phyloP scores from a whole-genome alignment of 2,113 vertebrate species.

The Apaloderma vittatum region DNA sequence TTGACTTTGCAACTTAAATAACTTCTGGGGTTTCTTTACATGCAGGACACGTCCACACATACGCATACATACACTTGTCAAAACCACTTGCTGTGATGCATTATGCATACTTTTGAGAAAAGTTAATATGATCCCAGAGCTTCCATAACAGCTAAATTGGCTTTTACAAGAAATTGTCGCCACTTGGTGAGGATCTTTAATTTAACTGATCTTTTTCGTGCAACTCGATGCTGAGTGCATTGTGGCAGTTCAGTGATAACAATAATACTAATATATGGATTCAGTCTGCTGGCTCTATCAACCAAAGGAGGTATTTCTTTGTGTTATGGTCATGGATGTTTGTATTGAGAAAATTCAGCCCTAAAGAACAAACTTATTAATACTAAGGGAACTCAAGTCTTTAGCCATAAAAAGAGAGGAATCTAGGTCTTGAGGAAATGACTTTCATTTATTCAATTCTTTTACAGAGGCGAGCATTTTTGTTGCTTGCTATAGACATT shows the following conservation, averaged over 20 bases:
- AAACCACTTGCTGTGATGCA: constrained; percentile 41
- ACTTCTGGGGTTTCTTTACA: constrained; percentile 13
- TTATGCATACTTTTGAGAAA: constrained; percentile 33
- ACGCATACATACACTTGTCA: constrained; percentile 6
- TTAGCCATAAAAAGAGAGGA: constrained; percentile 36
- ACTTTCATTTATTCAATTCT: constrained; percentile 63
- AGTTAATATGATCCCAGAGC: constrained; percentile 40
- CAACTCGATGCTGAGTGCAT: neutral
- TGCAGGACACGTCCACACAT: neutral
- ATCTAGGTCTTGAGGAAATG: constrained; percentile 34
- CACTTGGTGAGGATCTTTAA: constrained; percentile 51
- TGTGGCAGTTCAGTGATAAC: constrained; percentile 32
- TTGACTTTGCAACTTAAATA: constrained; percentile 36
- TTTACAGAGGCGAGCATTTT: constrained; percentile 20
- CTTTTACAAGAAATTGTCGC: constrained; percentile 41
- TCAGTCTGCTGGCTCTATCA: constrained; percentile 29
- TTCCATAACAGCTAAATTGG: constrained; percentile 49
- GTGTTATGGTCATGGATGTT: constrained; percentile 24
- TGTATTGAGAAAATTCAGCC: constrained; percentile 52
- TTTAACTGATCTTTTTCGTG: constrained; percentile 55
- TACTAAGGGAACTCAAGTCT: constrained; percentile 23
- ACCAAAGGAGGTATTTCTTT: constrained; percentile 40
- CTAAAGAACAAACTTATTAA: constrained; percentile 57
- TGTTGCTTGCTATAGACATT: constrained; percentile 14
- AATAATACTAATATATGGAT: constrained; percentile 40